phyloP scores from a whole-genome alignment of 2,113 vertebrate species.

The Fregata magnificens region DNA sequence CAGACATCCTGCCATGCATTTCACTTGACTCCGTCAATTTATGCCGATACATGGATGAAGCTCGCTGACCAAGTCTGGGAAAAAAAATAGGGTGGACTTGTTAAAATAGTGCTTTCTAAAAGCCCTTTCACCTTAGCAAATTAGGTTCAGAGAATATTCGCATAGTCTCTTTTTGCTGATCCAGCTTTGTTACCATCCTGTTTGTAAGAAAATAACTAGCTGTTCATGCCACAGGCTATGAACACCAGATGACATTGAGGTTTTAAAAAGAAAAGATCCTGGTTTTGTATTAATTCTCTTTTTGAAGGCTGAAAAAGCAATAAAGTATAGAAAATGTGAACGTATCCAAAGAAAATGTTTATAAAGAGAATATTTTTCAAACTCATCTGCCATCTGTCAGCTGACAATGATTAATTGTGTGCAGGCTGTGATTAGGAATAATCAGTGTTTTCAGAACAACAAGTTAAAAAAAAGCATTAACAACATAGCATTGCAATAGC shows the following conservation, averaged over 20 bases:
- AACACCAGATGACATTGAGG: background rate
- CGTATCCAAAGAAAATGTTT: background rate
- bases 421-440: background rate
- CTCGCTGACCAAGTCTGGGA: background rate
- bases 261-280: background rate
- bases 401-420: background rate
- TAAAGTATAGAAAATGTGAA: background rate
- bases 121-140: background rate
- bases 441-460: background rate
- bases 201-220: background rate
- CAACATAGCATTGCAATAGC: background rate
- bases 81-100: background rate
- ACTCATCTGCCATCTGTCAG: background rate
- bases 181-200: background rate
- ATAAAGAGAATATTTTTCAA: background rate
- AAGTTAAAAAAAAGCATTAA: background rate
- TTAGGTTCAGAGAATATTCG: background rate
- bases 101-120: slow-evolving; percentile 8
- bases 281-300: background rate
- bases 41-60: slow-evolving; percentile 14
- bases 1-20: background rate
- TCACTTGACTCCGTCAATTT: slow-evolving; percentile 40
- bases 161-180: background rate
- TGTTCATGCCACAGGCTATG: background rate
- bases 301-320: background rate